Evolutionary conservation across 2,888 invertebrate species (phyloP), one percentile per base, ranked within the genome.

Genomic region (Reticulitermes lucifugus): DNA sequence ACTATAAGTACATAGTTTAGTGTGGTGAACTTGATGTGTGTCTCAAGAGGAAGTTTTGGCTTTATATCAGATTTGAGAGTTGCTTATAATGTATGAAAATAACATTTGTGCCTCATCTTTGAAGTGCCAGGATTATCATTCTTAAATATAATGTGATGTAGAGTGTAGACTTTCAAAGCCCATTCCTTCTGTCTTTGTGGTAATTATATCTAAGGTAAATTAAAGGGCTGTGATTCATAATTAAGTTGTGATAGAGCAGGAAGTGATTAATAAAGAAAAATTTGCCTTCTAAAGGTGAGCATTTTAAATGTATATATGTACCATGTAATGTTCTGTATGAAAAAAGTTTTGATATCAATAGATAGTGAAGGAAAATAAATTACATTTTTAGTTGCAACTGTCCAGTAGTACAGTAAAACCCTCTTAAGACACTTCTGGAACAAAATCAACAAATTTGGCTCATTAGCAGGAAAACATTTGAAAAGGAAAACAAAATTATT

Each of bases 191-290:
- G 29, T 71, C 9, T 29, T 29, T 29, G n/a, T 71, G 29, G 10
- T 2, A 71, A n/a, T 7, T 71, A 71, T 10, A 25, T 25, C 71
- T 71, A 71, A 60, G 18, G 60, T 60, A 60, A 60, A 10, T 60
- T 60, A 22, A 6, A 60, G n/a, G 71, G 71, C 71, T 71, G 71
- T 71, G 71, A 71, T 71, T 71, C 71, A 71, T 29, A 25, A 71
- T 71, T 71, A 18, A 29, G 71, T 35, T 71, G 18, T 71, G 25
- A 29, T 71, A 60, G 14, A 60, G 21, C n/a, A n/a, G 6, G 1
- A 60, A n/a, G 14, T 60, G n/a, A 60, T 60, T 60, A 60, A 60
- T n/a, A 22, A 60, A 21, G n/a, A 60, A n/a, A 46, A 46, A 46
- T 12, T 12, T 46, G 46, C 6, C 46, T 46, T 9, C 46, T 46